Base-by-base conservation (phyloP, 1,140 invertebrate genomes). In the Phocides pigmalion region DNA sequence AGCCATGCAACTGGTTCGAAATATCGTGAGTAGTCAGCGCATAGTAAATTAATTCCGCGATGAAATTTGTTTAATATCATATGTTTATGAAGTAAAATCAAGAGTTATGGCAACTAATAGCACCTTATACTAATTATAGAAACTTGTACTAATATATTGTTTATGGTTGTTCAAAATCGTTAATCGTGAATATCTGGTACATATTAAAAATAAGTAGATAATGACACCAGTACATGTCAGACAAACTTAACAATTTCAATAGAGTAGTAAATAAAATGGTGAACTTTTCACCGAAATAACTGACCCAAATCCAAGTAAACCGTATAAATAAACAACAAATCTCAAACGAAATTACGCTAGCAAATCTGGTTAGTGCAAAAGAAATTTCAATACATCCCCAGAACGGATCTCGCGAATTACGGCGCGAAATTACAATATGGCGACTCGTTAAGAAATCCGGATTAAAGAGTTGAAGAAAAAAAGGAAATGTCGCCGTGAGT, bases 391-490 rank as follows among this genome's bases (percentile, higher is more conserved):
- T 73, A 73, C 67, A 73, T 69, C 64, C 63, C 56, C 37, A 39
- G 56, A 67, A 66, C 51, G 61, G 64, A 73, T 67, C 62, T 64
- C 67, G 64, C 62, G 67, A 67, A 73, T 66, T 73, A 59, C 42
- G 5, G 16, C 16, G 56, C 44, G 53, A 79, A 75, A 81, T 76
- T 73, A 77, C 80, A 72, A 70, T 77, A 77, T 76, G 68, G 72
- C 77, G 71, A 72, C 74, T 83, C 79, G 81, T 81, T 80, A 81
- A 80, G 79, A 81, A 81, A 80, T 76, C 66, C 68, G 78, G 73
- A 72, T 81, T 81, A 88, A 86, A 90, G 79, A 85, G 85, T 87
- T 83, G 77, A 81, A 78, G 66, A 74, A 62, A 75, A 77, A 77
- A 78, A 73, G 62, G 65, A 82, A 87, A 82, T 79, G 84, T 85